A percentile compares a stretch with the other conserved stretches of the same genome.
These are phyloP conservation scores for Falcaria lacertinaria DNA, from an alignment of 2,888 invertebrate genomes.

Conservation along the genomic window DNA sequence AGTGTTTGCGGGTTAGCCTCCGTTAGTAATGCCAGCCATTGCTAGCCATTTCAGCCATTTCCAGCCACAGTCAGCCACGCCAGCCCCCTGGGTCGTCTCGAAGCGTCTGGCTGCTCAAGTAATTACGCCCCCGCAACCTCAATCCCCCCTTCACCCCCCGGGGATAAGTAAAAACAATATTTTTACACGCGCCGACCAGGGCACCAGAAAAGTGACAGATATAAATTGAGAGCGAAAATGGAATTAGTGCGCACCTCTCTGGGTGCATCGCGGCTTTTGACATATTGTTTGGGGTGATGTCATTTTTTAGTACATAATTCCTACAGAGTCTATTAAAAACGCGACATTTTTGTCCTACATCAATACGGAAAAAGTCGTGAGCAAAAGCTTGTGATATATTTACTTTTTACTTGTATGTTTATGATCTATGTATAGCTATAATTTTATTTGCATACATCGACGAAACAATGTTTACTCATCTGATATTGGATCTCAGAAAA, in stretches of 20 bases:
- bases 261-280: constrained; percentile 31
- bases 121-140: constrained; percentile 62
- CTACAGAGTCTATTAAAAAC: too few relatives aligned
- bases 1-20: constrained; percentile 45
- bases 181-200: constrained; percentile 69
- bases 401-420: too few relatives aligned
- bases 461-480: too few relatives aligned
- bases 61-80: not conserved
- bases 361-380: too few relatives aligned
- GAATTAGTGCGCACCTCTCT: constrained; percentile 62
- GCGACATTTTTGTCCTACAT: too few relatives aligned
- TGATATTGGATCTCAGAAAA: too few relatives aligned
- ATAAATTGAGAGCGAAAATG: constrained; percentile 72
- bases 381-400: too few relatives aligned
- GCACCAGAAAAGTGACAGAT: constrained; percentile 70
- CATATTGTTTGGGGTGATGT: constrained; percentile 8
- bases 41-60: not conserved
- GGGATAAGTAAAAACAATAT: constrained; percentile 79
- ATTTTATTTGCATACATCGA: too few relatives aligned
- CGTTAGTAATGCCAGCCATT: constrained; percentile 49
- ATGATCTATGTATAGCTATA: too few relatives aligned
- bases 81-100: constrained; percentile 52
- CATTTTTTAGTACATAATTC: too few relatives aligned
- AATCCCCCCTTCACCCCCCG: constrained; percentile 30
- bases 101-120: constrained; percentile 69